Conservation (phyloP, 2,797 vertebrate species). For the Chelonia mydas region DNA sequence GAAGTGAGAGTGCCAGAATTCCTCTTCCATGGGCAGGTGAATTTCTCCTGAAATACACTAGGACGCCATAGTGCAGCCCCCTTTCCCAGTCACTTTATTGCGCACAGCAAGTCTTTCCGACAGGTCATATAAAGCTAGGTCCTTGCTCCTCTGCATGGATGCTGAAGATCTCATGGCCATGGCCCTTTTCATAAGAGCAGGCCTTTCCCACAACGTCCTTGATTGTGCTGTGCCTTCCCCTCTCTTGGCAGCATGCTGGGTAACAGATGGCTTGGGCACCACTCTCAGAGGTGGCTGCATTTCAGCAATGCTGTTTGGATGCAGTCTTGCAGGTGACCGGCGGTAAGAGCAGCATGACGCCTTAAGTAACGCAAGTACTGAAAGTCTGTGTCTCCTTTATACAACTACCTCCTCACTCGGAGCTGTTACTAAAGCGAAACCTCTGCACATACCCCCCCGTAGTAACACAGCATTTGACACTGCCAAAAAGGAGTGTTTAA, state of each 20-base stretch:
- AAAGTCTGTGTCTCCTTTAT: not conserved
- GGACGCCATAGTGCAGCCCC: not conserved
- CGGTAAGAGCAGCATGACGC: not conserved
- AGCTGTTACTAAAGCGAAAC: not conserved
- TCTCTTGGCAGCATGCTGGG: not conserved
- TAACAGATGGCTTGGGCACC: not conserved
- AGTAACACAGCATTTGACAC: not conserved
- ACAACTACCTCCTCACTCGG: not conserved
- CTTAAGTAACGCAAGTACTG: not conserved
- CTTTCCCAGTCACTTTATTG: not conserved
- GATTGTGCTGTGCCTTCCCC: too few species aligned
- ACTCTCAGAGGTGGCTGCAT: not conserved
- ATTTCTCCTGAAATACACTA: not conserved
- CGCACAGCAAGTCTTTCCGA: not conserved
- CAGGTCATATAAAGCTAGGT: not conserved
- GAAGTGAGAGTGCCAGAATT: not conserved
- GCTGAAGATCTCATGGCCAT: not conserved
- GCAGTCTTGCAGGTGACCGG: not conserved
- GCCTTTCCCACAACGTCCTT: not conserved
- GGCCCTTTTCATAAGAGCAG: too few species aligned
- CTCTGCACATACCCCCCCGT: too few species aligned
- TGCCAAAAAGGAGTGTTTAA: not conserved
- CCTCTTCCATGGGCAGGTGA: not conserved
- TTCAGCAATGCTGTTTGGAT: not conserved
- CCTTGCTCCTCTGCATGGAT: not conserved